Base-by-base conservation (phyloP, 1,140 invertebrate genomes). In the Theocolax elegans region DNA sequence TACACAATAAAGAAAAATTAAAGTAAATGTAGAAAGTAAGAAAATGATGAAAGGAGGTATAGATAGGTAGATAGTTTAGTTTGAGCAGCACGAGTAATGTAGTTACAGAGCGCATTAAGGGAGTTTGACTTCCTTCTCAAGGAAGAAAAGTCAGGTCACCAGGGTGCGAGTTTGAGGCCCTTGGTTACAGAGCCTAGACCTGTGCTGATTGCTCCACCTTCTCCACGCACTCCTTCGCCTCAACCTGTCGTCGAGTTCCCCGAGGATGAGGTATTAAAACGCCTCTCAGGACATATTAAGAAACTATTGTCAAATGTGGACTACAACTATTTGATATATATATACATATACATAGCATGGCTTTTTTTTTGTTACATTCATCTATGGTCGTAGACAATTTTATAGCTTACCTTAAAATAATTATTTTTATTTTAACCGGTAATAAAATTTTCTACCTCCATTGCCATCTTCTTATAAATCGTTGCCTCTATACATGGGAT, bases 41-140 rank as follows among this genome's bases (percentile, higher is more conserved):
- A n/a, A n/a, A n/a, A n/a, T n/a, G n/a, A n/a, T n/a, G n/a, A n/a
- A n/a, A n/a, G n/a, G n/a, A n/a, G n/a, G n/a, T n/a, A n/a, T n/a
- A n/a, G n/a, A n/a, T n/a, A n/a, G n/a, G n/a, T n/a, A n/a, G n/a
- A n/a, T n/a, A n/a, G 4, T 46, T 46, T 46, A 46, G 19, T 15
- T 15, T 84, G 79, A 85, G 78, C 71, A 81, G 62, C 25, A 56
- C 19, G 40, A 72, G 74, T 81, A 82, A 88, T 89, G 84, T 88
- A 93, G 89, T 89, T 93, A 80, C 92, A 94, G 88, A 92, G 89
- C 85, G 93, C 92, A 81, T 88, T 94, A 85, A 89, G 90, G 80
- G 92, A 94, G 85, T 96, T 96, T 89, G 94, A 95, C 87, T 95
- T 95, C 87, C 90, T 96, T 84, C 90, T 93, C 84, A 91, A 90